Evolutionary conservation across 2,797 vertebrate species (phyloP).

Genomic region (Galago senegalensis): DNA sequence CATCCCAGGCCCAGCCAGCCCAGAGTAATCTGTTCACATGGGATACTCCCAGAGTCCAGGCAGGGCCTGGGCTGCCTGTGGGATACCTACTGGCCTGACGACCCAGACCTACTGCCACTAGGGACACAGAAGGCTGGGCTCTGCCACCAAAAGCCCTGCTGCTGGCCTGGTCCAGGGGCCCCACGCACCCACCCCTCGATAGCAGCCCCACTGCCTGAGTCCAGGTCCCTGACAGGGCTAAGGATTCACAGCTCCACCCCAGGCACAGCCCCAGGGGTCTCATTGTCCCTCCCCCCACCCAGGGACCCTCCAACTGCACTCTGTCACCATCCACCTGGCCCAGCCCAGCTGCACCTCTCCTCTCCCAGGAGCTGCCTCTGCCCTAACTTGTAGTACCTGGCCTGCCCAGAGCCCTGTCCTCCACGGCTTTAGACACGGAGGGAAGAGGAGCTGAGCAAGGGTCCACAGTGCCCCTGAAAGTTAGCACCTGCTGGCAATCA

Average conservation of each 20-base stretch:
- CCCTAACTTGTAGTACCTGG: not conserved
- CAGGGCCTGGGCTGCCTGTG: not conserved
- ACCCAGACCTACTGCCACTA: too few species aligned
- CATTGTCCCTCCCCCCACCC: fast-evolving
- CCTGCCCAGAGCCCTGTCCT: not conserved
- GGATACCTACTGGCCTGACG: too few species aligned
- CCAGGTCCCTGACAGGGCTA: too few species aligned
- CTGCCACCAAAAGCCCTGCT: not conserved
- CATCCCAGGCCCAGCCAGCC: fast-evolving
- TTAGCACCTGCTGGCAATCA: not conserved
- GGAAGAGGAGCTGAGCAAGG: not conserved
- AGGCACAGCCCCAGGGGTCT: too few species aligned
- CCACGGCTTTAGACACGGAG: not conserved
- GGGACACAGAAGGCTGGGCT: too few species aligned
- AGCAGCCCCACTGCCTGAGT: not conserved
- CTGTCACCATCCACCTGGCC: fast-evolving
- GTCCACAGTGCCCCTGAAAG: not conserved
- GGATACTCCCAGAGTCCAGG: not conserved
- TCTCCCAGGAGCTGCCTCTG: fast-evolving
- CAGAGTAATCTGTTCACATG: fast-evolving
- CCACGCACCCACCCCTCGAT: fast-evolving
- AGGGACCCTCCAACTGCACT: fast-evolving
- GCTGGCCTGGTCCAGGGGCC: not conserved
- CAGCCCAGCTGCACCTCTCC: fast-evolving
- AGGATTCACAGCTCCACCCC: not conserved